Percentiles rank a stretch among this genome's conserved stretches.
Conservation (phyloP, 53 echinoderm and acorn worm genomes). For the Holothuria scabra region DNA sequence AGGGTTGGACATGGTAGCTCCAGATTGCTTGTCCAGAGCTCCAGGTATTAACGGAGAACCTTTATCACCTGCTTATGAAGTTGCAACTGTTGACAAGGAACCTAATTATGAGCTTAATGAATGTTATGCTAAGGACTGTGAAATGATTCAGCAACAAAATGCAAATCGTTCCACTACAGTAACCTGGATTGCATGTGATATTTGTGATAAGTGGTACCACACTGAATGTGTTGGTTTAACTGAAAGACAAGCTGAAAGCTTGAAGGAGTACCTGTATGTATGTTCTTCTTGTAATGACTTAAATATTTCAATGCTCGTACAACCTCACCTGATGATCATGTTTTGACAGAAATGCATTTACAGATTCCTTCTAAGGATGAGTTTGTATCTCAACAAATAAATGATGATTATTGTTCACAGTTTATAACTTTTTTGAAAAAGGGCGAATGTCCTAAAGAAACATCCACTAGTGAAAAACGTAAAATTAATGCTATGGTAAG, state of each 20-base stretch:
- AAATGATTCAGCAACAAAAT: slow-evolving; percentile 23
- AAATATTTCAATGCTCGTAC: not conserved
- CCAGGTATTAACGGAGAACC: too few species aligned
- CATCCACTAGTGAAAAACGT: not conserved
- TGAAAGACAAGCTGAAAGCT: too few species aligned
- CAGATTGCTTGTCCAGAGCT: slow-evolving; percentile 31
- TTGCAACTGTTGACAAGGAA: not conserved
- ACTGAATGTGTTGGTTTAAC: too few species aligned
- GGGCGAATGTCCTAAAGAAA: not conserved
- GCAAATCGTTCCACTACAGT: not conserved
- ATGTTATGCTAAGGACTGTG: slow-evolving; percentile 14
- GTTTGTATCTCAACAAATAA: slow-evolving; percentile 15
- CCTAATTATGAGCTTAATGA: slow-evolving; percentile 37
- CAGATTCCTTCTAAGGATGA: too few species aligned
- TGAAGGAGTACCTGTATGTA: too few species aligned
- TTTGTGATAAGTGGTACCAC: not conserved
- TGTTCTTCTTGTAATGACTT: slow-evolving; percentile 23
- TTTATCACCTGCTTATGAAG: too few species aligned
- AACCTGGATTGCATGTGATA: slow-evolving; percentile 59
- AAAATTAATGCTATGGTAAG: too few species aligned
- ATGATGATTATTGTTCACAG: slow-evolving; percentile 28
- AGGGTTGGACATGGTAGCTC: too few species aligned
- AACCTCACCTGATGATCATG: too few species aligned
- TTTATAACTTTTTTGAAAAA: too few species aligned
- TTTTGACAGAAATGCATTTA: too few species aligned